phyloP scores from a whole-genome alignment of 2,888 invertebrate genomes.

The Thymelicus acteon region DNA sequence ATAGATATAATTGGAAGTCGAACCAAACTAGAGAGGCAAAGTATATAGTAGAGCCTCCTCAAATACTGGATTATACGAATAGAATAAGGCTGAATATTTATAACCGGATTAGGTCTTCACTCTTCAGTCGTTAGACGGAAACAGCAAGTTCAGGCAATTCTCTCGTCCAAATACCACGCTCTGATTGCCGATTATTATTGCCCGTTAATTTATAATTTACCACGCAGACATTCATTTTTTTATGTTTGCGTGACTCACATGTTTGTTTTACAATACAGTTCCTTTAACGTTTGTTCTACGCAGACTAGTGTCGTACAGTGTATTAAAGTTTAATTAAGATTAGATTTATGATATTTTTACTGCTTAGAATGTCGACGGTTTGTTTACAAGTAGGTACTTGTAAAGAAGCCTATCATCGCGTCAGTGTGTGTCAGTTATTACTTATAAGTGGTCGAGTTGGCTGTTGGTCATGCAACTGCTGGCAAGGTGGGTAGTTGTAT shows the following conservation, averaged over 20 bases:
- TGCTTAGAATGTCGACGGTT: background rate
- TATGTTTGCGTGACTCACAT: conserved; percentile 13
- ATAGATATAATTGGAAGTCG: no score
- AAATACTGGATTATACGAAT: no score
- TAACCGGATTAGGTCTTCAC: background rate
- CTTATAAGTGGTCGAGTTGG: no score
- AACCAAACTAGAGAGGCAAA: no score
- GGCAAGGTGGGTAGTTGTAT: no score
- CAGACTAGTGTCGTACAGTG: background rate
- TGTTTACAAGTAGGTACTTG: conserved; percentile 4
- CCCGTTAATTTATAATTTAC: conserved; percentile 3
- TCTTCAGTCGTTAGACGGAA: background rate
- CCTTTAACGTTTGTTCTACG: conserved; percentile 30
- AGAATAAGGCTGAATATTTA: background rate
- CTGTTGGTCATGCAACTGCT: no score
- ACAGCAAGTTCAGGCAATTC: conserved; percentile 2
- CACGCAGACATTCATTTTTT: conserved; percentile 4
- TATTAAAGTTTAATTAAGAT: background rate
- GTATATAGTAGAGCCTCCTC: no score
- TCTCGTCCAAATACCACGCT: conserved; percentile 6
- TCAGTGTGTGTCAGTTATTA: no score
- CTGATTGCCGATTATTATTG: conserved; percentile 2
- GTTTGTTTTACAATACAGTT: conserved; percentile 24
- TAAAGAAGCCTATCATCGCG: no score
- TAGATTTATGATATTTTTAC: conserved; percentile 25